Base-by-base conservation (phyloP, 2,797 vertebrate genomes). In the Pseudocheirus occidentalis region DNA sequence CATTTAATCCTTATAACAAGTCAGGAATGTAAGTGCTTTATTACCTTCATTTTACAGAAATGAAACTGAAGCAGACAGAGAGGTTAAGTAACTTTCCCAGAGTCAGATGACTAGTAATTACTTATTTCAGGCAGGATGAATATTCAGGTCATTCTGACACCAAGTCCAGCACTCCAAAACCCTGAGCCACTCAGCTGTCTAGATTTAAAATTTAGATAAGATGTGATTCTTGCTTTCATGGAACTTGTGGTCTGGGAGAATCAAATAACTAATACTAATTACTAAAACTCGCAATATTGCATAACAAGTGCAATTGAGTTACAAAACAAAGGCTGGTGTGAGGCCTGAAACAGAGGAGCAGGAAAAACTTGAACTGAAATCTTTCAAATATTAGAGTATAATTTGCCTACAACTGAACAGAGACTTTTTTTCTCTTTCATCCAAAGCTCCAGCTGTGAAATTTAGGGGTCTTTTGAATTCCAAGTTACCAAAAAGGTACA, bases 391-490 rank as follows among this genome's bases (percentile, higher is more conserved):
- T 73, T 73, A 62, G 12, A 73, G n/a, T 81, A 81, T 81, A 94
- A 96, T 92, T 97, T 93, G 91, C 40, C 91, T 58, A 28, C 34
- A 58, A 0, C 62, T 13, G 55, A 59, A 57, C 62, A 55, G 9
- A n/a, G 57, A 91, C 52, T 52, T 52, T 87, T 53, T 90, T 66
- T 34, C 34, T 66, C n/a, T 40, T n/a, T 55, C 16, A 62, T 34
- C 52, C 53, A 93, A 92, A 93, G 55, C 89, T 90, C 62, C 92
- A 90, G 55, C 73, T 57, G 40, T 66, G 95, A 96, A 92, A 94
- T 91, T 58, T 40, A 92, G 29, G 46, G 66, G 31, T 94, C 95
- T 34, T 7, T 16, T 58, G 89, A 50, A 55, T 29, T 90, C 54
- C 94, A 54, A 94, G 34, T 95, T 90, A 90, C 52, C 89, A 50